Evolutionary conservation across 1,140 invertebrate genomes (phyloP).

Genomic region (Drosophila sechellia): DNA sequence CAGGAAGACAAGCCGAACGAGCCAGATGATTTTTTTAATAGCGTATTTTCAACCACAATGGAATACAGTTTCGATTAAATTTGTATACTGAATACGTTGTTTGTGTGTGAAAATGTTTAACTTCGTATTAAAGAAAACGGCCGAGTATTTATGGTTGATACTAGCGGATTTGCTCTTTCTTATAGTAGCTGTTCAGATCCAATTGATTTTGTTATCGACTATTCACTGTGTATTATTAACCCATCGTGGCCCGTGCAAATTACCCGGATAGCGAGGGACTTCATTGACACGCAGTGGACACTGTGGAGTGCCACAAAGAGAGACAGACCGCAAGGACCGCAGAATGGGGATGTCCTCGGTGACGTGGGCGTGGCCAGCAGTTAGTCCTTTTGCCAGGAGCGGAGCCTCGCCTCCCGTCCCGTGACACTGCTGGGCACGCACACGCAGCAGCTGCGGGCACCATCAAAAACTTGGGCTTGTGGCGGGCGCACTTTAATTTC

Average conservation of each 20-base stretch:
- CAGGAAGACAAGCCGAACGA: too few relatives aligned
- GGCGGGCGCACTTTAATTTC: constrained; percentile 76
- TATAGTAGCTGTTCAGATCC: background rate
- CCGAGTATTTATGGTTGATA: too few relatives aligned
- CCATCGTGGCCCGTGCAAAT: constrained; percentile 37
- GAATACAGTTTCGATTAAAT: too few relatives aligned
- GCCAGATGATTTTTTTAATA: too few relatives aligned
- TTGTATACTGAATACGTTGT: too few relatives aligned
- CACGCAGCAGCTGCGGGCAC: constrained; percentile 66
- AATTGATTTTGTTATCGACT: constrained; percentile 8
- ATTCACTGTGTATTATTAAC: constrained; percentile 36
- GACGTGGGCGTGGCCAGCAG: constrained; percentile 1
- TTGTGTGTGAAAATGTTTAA: too few relatives aligned
- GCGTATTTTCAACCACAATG: too few relatives aligned
- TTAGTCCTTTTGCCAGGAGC: constrained; percentile 2
- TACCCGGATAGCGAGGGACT: constrained; percentile 49
- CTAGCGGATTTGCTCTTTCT: too few relatives aligned
- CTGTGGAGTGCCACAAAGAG: constrained; percentile 48
- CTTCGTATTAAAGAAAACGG: too few relatives aligned
- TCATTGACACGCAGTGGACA: constrained; percentile 56
- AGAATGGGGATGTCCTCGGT: constrained; percentile 3
- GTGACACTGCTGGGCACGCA: constrained; percentile 52
- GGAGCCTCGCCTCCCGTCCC: background rate
- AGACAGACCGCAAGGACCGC: constrained; percentile 54
- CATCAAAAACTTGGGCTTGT: constrained; percentile 76